phyloP scores from a whole-genome alignment of 2,113 vertebrate genomes.

The Poicephalus gulielmi region DNA sequence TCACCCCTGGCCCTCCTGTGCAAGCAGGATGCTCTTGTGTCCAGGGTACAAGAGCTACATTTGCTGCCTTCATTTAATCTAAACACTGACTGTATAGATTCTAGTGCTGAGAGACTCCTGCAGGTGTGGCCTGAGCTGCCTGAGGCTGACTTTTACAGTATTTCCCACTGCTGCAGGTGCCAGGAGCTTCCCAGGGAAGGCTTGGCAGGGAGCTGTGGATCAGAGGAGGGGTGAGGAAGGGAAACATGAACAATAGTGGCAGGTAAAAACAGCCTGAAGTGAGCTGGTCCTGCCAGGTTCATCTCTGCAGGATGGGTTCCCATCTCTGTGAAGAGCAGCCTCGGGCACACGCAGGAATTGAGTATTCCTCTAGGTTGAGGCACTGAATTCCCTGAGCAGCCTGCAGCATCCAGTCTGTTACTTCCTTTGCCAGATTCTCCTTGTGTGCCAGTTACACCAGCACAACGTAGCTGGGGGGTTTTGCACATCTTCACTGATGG shows the following conservation, averaged over 20 bases:
- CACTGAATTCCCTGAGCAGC: neutral
- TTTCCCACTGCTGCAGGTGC: neutral
- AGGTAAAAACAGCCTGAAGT: no score
- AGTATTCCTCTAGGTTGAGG: neutral
- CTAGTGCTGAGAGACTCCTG: neutral
- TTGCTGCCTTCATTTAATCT: neutral
- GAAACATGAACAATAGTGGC: fast-evolving
- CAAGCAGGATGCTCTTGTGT: neutral
- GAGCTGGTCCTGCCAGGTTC: neutral
- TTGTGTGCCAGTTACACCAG: neutral
- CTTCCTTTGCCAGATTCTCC: neutral
- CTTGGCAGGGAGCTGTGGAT: neutral
- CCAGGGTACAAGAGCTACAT: neutral
- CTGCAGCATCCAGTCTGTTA: neutral
- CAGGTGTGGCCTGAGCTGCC: neutral
- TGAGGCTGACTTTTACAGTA: fast-evolving
- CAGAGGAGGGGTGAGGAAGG: neutral
- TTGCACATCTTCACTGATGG: fast-evolving
- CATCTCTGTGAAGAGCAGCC: neutral
- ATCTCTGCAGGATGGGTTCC: neutral
- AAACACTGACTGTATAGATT: neutral
- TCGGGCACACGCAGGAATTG: neutral
- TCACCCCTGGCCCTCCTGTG: neutral
- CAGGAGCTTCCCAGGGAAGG: neutral
- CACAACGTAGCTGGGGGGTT: neutral